Base-by-base conservation (phyloP, 92 coral and sea anemone species). In the Siderastrea siderea region DNA sequence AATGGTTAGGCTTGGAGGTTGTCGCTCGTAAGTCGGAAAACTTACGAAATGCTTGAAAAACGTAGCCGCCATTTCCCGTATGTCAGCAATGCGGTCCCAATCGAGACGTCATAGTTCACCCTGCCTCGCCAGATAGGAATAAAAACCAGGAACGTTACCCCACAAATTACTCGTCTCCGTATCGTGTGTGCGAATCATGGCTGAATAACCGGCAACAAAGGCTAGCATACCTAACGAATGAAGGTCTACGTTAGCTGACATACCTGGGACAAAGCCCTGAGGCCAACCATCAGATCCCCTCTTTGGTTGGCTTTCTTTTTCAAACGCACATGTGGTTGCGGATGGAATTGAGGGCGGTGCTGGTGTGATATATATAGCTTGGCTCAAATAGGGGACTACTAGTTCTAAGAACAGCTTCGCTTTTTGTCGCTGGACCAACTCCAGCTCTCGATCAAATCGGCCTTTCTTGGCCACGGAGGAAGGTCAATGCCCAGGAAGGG, bases 121-220 rank as follows among this genome's bases (percentile, higher is more conserved):
- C 52, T 84, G 88, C 74, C 78, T 74, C 6, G 89, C 82, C 45
- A 85, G n/a, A 51, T 65, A 58, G 10, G 83, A 76, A 66, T 85
- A 75, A 17, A 85, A 63, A 61, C 53, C 60, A 5, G 60, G 57
- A 4, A 85, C 89, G n/a, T 83, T 85, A 2, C 6, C 48, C 89
- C 83, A 85, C 43, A 70, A 5, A 54, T 85, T 76, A 60, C 71
- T 75, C 47, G 49, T 6, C 17, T 14, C 79, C 49, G 79, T 9
- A 43, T 74, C 81, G 46, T 85, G 66, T 2, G 77, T 71, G 4
- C 59, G 54, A 11, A 84, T 84, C 88, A 84, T 84, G 44, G 61
- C 68, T 74, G 74, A 74, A 63, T 72, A 84, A 7, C 87, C 87
- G 45, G 88, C 81, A 8, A 74, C 69, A 48, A 84, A 84, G 17